These are phyloP conservation scores for Leptura quadrifasciata DNA, from an alignment of 2,888 invertebrate genomes.

Conservation along the genomic window DNA sequence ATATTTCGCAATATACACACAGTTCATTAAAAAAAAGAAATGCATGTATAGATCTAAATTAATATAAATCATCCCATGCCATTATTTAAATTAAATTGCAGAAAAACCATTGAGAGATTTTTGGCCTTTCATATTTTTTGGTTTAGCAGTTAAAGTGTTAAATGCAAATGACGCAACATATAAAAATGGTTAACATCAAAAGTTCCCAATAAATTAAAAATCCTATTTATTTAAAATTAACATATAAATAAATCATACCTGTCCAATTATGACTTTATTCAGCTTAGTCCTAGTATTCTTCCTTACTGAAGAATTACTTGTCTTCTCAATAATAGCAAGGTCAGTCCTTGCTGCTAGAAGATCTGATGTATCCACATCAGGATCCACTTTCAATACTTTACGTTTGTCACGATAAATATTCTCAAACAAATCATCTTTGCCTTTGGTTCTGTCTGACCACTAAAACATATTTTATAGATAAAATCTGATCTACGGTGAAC, in stretches of 20 bases:
- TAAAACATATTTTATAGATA: constrained; percentile 68
- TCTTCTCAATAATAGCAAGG: constrained; percentile 92
- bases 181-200: no score
- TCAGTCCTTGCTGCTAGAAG: constrained; percentile 90
- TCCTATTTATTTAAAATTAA: no score
- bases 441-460: constrained; percentile 90
- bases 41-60: no score
- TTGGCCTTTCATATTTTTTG: no score
- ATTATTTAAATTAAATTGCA: no score
- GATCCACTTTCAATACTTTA: constrained; percentile 76
- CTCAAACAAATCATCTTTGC: constrained; percentile 83
- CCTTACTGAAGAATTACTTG: constrained; percentile 89
- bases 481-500: constrained; percentile 2
- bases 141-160: no score
- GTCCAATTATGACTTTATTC: constrained; percentile 92
- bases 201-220: no score
- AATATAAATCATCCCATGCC: no score
- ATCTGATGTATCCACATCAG: constrained; percentile 83
- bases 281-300: constrained; percentile 89
- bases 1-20: no score
- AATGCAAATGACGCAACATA: no score
- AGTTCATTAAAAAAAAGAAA: no score
- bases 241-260: constrained; percentile 73
- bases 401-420: constrained; percentile 77
- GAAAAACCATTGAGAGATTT: no score